phyloP scores from a whole-genome alignment of 2,797 vertebrate species.

The Chromobotia macracanthus region DNA sequence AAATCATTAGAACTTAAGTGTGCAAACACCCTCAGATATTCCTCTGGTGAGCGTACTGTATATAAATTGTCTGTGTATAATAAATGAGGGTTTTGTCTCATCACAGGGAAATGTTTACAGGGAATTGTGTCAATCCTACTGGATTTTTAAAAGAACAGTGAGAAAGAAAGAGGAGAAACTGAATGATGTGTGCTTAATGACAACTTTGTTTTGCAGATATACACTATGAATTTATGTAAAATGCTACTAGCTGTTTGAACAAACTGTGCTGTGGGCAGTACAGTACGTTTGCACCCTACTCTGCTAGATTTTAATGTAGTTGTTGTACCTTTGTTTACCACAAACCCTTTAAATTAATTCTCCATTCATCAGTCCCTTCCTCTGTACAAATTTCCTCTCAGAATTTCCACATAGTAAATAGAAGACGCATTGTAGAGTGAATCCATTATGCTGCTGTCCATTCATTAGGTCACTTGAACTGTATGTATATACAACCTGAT shows the following conservation, averaged over 20 bases:
- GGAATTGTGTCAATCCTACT: slow-evolving; percentile 22
- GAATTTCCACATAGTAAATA: slow-evolving; percentile 33
- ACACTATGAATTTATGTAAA: slow-evolving; percentile 14
- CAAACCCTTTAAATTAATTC: slow-evolving; percentile 17
- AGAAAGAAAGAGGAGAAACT: background rate
- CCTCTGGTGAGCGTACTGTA: slow-evolving; percentile 1
- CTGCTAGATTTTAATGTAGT: slow-evolving; percentile 1
- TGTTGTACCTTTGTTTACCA: slow-evolving; percentile 5
- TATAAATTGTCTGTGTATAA: background rate
- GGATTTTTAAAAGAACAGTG: slow-evolving; percentile 1
- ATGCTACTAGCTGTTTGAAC: slow-evolving; percentile 27
- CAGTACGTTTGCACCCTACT: slow-evolving; percentile 31
- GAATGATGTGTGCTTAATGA: slow-evolving; percentile 23
- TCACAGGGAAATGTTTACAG: slow-evolving; percentile 21
- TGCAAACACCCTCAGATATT: slow-evolving; percentile 1
- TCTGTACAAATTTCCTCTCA: slow-evolving; percentile 19
- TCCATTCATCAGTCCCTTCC: background rate
- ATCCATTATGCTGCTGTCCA: slow-evolving; percentile 41
- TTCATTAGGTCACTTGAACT: slow-evolving; percentile 26
- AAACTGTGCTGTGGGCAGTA: slow-evolving; percentile 34
- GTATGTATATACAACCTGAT: slow-evolving; percentile 42
- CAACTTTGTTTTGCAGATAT: slow-evolving; percentile 15
- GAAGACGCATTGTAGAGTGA: slow-evolving; percentile 23
- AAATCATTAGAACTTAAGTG: background rate
- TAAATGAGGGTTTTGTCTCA: background rate